A percentile compares a stretch with the other conserved stretches of the same genome.
Conservation (phyloP, 2,113 vertebrate species). For the Colinus virginianus region DNA sequence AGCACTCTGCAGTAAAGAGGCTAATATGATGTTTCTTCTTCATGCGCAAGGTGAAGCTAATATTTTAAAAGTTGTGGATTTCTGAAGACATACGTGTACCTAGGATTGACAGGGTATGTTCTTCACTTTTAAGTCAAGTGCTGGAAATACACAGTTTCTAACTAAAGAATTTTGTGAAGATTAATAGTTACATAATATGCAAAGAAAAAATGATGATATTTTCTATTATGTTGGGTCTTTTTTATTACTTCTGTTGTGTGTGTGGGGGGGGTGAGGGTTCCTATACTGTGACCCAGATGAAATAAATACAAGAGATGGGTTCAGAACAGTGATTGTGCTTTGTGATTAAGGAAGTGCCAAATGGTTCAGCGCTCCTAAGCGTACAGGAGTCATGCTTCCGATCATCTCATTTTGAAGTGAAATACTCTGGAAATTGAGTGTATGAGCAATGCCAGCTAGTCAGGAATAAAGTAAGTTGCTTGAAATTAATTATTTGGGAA, state of each 20-base stretch:
- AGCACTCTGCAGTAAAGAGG: background rate
- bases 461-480: constrained; percentile 50
- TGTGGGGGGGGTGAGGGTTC: background rate
- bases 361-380: constrained; percentile 15
- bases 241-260: background rate
- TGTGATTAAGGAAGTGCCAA: constrained; percentile 39
- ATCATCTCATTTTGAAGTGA: constrained; percentile 50
- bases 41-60: background rate
- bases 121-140: background rate
- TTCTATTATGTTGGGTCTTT: background rate
- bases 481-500: constrained; percentile 65
- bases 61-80: background rate
- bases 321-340: background rate
- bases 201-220: background rate
- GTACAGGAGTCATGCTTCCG: constrained; percentile 11
- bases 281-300: background rate
- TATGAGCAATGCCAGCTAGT: constrained; percentile 35
- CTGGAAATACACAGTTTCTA: background rate
- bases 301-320: constrained; percentile 1
- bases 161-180: background rate
- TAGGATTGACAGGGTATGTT: background rate
- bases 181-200: background rate
- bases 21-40: background rate
- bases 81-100: background rate
- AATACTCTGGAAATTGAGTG: constrained; percentile 57